Evolutionary conservation across 2,888 invertebrate genomes (phyloP).

Genomic region (Acholoe squamosa): DNA sequence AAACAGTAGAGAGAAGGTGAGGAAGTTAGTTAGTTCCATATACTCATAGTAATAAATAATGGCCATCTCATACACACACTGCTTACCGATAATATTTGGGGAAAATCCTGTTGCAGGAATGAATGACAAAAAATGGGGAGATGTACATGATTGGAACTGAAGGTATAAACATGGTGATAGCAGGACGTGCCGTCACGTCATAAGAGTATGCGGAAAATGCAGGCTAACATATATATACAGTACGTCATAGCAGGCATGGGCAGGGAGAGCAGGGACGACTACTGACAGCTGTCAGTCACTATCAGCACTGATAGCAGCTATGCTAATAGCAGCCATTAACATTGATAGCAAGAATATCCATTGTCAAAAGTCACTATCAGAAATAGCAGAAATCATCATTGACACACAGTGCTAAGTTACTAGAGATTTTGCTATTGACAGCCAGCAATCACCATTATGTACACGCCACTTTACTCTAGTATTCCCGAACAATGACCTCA

Average conservation of each 20-base stretch:
- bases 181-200: not conserved
- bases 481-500: no score
- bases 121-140: constrained; percentile 56
- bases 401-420: no score
- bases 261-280: not conserved
- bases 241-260: not conserved
- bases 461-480: no score
- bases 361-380: not conserved
- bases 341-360: not conserved
- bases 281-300: constrained; percentile 8
- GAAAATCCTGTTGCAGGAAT: constrained; percentile 83
- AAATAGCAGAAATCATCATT: not conserved
- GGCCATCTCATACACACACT: constrained; percentile 56
- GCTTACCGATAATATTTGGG: constrained; percentile 85
- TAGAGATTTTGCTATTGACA: not conserved
- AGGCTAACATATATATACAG: not conserved
- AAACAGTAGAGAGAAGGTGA: constrained; percentile 43
- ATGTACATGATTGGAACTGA: constrained; percentile 51
- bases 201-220: not conserved
- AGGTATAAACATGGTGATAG: constrained; percentile 29
- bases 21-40: constrained; percentile 39
- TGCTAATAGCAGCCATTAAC: not conserved
- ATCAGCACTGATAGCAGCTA: constrained; percentile 25
- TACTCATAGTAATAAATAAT: constrained; percentile 39
- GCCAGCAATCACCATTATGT: not conserved